phyloP scores from a whole-genome alignment of 2,797 vertebrate genomes.

The Aulostomus chinensis region DNA sequence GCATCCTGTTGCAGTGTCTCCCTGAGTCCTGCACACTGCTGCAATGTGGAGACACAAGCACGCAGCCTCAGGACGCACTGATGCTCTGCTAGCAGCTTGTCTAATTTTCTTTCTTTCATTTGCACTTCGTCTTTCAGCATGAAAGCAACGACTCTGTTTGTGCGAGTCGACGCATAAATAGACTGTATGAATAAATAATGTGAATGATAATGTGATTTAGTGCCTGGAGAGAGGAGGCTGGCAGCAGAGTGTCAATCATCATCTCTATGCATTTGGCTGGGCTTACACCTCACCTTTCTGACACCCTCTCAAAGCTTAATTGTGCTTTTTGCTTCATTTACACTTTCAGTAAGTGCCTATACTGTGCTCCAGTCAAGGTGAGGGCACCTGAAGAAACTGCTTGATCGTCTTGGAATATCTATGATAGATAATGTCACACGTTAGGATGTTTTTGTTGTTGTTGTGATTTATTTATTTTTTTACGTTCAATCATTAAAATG shows the following conservation, averaged over 20 bases:
- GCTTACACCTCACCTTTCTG: conserved; percentile 22
- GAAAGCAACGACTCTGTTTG: conserved; percentile 52
- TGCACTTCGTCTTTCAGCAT: conserved; percentile 10
- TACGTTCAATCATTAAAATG: too few species aligned
- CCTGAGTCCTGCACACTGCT: conserved; percentile 7
- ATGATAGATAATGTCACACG: too few species aligned
- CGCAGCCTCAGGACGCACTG: conserved; percentile 21
- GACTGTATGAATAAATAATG: conserved; percentile 70
- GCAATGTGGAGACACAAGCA: conserved; percentile 38
- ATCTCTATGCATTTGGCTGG: conserved; percentile 26
- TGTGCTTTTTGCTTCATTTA: not conserved
- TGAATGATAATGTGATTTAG: conserved; percentile 52
- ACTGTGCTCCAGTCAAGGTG: too few species aligned
- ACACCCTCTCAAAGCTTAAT: not conserved
- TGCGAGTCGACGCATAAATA: conserved; percentile 55
- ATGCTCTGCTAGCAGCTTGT: conserved; percentile 20
- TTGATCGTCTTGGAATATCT: too few species aligned
- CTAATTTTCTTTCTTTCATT: conserved; percentile 25
- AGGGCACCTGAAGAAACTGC: too few species aligned
- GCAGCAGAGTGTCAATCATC: conserved; percentile 39
- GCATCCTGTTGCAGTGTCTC: conserved; percentile 19
- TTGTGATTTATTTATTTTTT: too few species aligned
- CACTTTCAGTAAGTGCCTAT: not conserved
- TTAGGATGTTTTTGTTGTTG: too few species aligned
- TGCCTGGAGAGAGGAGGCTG: conserved; percentile 28